Evolutionary conservation across 2,797 vertebrate genomes (phyloP).

Genomic region (Sebastes nivosus): DNA sequence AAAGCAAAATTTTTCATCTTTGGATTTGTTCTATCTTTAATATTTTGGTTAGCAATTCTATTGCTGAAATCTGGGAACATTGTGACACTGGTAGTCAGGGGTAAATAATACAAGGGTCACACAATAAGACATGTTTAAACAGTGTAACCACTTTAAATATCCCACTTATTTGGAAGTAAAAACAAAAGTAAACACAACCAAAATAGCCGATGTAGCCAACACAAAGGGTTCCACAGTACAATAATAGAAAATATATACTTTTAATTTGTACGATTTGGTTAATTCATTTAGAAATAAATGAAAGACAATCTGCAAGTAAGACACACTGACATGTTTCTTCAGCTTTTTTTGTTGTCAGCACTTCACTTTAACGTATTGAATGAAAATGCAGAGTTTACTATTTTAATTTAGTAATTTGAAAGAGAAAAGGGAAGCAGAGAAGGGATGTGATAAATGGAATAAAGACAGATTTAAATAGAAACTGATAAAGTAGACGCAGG

Average conservation of each 20-base stretch:
- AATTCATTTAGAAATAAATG: no score
- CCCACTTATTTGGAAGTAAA: neutral
- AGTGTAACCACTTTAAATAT: neutral
- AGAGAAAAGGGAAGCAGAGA: neutral
- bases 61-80: no score
- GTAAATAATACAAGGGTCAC: neutral
- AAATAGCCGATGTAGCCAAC: neutral
- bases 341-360: no score
- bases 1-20: neutral
- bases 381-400: neutral
- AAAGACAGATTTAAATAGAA: neutral
- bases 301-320: no score
- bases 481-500: neutral
- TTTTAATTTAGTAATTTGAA: neutral
- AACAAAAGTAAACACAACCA: neutral
- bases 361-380: neutral
- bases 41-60: fast-evolving
- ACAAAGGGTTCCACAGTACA: neutral
- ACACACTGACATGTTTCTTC: no score
- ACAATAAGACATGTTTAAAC: neutral
- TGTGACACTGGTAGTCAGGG: neutral
- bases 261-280: no score
- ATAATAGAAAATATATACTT: neutral
- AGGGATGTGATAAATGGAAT: neutral
- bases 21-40: no score